phyloP scores from a whole-genome alignment of 2,888 invertebrate species.

The Cancer borealis region DNA sequence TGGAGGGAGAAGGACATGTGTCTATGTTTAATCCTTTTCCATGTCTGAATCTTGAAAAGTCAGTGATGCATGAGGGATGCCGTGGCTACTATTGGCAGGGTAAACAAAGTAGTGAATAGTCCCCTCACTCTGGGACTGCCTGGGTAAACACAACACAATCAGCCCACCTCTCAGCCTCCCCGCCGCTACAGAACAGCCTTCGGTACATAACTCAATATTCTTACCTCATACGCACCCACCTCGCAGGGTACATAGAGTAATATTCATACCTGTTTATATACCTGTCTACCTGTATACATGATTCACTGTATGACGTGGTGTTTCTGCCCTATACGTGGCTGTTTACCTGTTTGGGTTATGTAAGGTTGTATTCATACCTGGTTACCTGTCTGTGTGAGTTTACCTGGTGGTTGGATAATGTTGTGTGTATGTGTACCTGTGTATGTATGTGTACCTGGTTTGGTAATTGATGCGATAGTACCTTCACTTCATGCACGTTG shows the following conservation, averaged over 20 bases:
- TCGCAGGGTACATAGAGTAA: not conserved
- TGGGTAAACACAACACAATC: constrained; percentile 54
- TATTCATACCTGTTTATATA: not conserved
- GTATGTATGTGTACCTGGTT: too few relatives aligned
- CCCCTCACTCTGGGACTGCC: constrained; percentile 37
- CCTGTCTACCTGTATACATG: too few relatives aligned
- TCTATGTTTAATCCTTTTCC: constrained; percentile 66
- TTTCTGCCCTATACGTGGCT: too few relatives aligned
- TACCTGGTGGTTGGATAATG: too few relatives aligned
- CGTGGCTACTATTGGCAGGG: constrained; percentile 59
- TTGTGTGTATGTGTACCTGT: too few relatives aligned
- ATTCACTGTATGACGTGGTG: too few relatives aligned
- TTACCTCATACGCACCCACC: not conserved
- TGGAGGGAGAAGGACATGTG: constrained; percentile 40
- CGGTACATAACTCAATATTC: not conserved
- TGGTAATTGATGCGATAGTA: too few relatives aligned
- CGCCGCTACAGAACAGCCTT: not conserved
- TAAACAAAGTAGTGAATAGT: constrained; percentile 57
- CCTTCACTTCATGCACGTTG: too few relatives aligned
- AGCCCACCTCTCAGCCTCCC: not conserved
- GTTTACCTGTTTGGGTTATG: too few relatives aligned
- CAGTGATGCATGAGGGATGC: constrained; percentile 59
- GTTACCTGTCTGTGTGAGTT: not conserved
- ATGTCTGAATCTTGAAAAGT: constrained; percentile 63
- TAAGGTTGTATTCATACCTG: not conserved